Evolutionary conservation across 2,113 vertebrate species (phyloP).

Genomic region (Stegastes partitus): DNA sequence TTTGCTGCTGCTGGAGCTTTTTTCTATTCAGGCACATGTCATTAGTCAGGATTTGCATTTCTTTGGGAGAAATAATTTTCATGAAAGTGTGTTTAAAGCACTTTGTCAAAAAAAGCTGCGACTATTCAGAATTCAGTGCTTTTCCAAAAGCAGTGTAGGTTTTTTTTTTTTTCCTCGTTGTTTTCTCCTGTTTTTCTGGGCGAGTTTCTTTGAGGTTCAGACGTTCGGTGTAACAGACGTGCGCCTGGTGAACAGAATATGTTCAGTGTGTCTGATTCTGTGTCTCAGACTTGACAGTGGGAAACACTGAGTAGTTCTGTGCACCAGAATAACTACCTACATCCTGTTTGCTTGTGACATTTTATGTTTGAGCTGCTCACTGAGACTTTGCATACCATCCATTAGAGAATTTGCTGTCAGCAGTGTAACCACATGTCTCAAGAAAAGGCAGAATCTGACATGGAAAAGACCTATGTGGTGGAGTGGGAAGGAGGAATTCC

Average conservation of each 20-base stretch:
- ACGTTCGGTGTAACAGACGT: constrained; percentile 22
- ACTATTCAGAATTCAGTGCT: constrained; percentile 45
- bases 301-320: constrained; percentile 42
- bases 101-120: constrained; percentile 65
- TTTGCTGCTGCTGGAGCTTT: constrained; percentile 68
- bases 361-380: constrained; percentile 57
- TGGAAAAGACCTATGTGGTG: constrained; percentile 69
- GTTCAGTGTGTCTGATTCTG: constrained; percentile 27
- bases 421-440: constrained; percentile 61
- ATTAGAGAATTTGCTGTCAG: constrained; percentile 77
- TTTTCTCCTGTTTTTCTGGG: constrained; percentile 20
- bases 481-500: constrained; percentile 75
- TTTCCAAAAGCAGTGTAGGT: constrained; percentile 24
- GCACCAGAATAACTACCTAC: constrained; percentile 43
- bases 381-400: constrained; percentile 69
- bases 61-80: constrained; percentile 77
- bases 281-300: constrained; percentile 40
- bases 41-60: constrained; percentile 83
- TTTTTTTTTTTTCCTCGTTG: constrained; percentile 49
- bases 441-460: constrained; percentile 55
- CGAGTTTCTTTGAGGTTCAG: constrained; percentile 27
- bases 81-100: constrained; percentile 69
- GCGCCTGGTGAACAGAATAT: constrained; percentile 12
- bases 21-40: constrained; percentile 75
- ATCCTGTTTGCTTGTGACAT: constrained; percentile 73